Evolutionary conservation across 2,888 invertebrate genomes (phyloP).

Genomic region (Dasysyrphus tricinctus): DNA sequence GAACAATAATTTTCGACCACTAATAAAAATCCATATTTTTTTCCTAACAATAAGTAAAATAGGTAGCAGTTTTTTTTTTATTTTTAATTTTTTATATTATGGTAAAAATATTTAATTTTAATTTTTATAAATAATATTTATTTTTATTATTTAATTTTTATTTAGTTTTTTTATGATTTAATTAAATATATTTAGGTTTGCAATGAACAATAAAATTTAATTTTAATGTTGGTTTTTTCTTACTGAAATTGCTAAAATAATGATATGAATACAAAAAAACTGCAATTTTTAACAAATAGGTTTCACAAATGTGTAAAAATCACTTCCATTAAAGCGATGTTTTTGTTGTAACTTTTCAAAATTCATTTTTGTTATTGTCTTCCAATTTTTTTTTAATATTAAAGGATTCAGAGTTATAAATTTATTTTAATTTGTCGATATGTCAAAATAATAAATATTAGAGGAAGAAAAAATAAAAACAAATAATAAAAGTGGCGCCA

Average conservation of each 20-base stretch:
- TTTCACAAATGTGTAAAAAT: constrained; percentile 59
- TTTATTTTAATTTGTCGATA: too few relatives aligned
- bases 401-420: constrained; percentile 14
- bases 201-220: constrained; percentile 14
- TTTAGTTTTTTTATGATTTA: constrained; percentile 11
- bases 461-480: too few relatives aligned
- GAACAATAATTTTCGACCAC: not conserved
- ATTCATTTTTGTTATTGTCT: constrained; percentile 55
- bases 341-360: constrained; percentile 45
- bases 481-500: too few relatives aligned
- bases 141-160: too few relatives aligned
- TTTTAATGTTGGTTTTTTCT: not conserved
- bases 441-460: too few relatives aligned
- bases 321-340: constrained; percentile 64
- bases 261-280: constrained; percentile 63
- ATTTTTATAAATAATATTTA: not conserved
- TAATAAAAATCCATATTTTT: constrained; percentile 3
- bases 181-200: not conserved
- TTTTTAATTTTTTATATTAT: not conserved
- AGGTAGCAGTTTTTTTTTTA: not conserved
- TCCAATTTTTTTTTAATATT: constrained; percentile 29
- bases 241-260: constrained; percentile 5
- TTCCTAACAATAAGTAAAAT: not conserved
- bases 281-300: constrained; percentile 27
- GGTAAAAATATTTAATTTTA: not conserved